Evolutionary conservation across 1,140 invertebrate species (phyloP), one percentile per base, ranked within the genome.

Genomic region (Anagrus nilaparvatae): DNA sequence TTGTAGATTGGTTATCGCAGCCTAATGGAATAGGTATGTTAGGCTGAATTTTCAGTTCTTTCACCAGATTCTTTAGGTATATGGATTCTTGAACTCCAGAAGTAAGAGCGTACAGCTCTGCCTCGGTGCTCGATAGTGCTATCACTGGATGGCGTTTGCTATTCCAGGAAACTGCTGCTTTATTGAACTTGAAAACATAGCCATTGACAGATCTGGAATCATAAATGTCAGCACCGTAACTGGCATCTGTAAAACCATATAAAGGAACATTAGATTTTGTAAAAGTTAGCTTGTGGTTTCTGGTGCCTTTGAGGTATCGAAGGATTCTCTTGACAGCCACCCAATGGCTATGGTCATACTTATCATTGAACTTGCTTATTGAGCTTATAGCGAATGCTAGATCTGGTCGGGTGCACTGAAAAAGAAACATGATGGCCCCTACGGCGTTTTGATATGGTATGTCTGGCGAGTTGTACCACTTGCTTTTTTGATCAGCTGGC

Each of bases 321-420:
- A 60, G 34, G 1, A 58, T 36, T 31, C 51, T 31, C 43, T 54
- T 58, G 9, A 45, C 46, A 36, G 46, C 41, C 38, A 32, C 10
- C 49, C 53, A 58, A 39, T 60, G 53, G 32, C 35, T n/a, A 39
- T 41, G 27, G 19, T 44, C 38, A 18, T 50, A 49, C 23, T 49
- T 43, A 5, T 28, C 13, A 16, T 43, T 44, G 31, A 52, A 63
- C 34, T 39, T 21, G 32, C 42, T 49, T 7, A 55, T 23, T n/a
- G 27, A 43, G 32, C 47, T 55, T n/a, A 58, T 51, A 0, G 58
- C 50, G 49, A 47, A 62, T 2, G 50, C 28, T 7, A 69, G 60
- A 40, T 68, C 59, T 7, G 63, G 63, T 46, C 62, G 46, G 8
- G 59, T 61, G 27, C 41, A 47, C 13, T 49, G 33, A n/a, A n/a